Conservation (phyloP, 2,797 vertebrate species). For the Neostethus bicornis region DNA sequence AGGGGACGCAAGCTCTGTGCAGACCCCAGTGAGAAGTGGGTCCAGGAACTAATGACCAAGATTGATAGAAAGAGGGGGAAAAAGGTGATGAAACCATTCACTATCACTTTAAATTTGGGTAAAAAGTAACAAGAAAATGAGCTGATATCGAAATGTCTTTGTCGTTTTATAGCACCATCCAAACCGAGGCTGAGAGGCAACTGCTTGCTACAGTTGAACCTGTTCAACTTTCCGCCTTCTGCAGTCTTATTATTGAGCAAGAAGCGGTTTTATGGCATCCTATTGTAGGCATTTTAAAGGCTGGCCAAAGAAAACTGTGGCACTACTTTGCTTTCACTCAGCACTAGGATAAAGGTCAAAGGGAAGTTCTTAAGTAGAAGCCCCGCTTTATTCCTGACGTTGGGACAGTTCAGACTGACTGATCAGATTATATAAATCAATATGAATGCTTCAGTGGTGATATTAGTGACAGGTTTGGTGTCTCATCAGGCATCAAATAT, state of each 20-base stretch:
- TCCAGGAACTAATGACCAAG: conserved; percentile 5
- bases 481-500: conserved; percentile 11
- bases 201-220: neutral
- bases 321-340: conserved; percentile 59
- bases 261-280: conserved; percentile 24
- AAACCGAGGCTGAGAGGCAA: conserved; percentile 30
- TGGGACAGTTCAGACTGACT: conserved; percentile 8
- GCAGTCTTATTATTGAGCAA: conserved; percentile 24
- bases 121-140: neutral
- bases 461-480: conserved; percentile 3
- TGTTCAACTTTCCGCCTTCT: neutral
- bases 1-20: conserved; percentile 56
- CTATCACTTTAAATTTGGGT: neutral
- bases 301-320: conserved; percentile 12
- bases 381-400: conserved; percentile 6
- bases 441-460: conserved; percentile 18
- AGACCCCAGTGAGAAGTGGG: conserved; percentile 69
- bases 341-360: conserved; percentile 30
- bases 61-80: conserved; percentile 11
- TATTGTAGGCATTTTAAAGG: conserved; percentile 11
- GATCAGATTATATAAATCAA: conserved; percentile 6
- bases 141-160: conserved; percentile 12
- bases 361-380: conserved; percentile 1
- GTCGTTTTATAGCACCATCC: conserved; percentile 4
- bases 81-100: conserved; percentile 8